Evolutionary conservation across 2,113 vertebrate species (phyloP), one percentile per base, ranked within the genome.

Genomic region (Eretmochelys imbricata): DNA sequence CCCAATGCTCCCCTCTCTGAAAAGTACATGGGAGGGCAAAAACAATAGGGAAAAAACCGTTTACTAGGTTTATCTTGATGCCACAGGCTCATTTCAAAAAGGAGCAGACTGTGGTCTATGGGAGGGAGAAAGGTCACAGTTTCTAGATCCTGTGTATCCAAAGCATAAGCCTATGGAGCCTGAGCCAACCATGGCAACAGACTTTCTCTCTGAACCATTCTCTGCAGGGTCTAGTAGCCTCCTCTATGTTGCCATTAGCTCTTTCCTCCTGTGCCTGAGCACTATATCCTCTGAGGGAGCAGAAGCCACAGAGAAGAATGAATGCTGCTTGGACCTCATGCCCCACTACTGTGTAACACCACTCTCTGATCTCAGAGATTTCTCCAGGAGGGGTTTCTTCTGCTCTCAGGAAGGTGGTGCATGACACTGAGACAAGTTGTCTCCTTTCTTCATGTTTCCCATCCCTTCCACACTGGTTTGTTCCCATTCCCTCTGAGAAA

Each of bases 271-370:
- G 7, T 31, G 49, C 72, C 16, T 8, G 42, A 13, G 2, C 1
- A 9, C 49, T 4, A 46, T 8, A 20, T 8, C 48, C 62, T 49
- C 1, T 31, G 12, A n/a, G 38, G 50, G 65, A 42, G 54, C 48
- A 62, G 53, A 38, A 53, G 1, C 78, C n/a, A 42, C 46, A 48
- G 16, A 7, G 13, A 50, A 16, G 11, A n/a, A 12, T 0, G 35
- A 31, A 10, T 78, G 62, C 1, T 24, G 55, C 42, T 4, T 8
- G 0, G 4, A 53, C 75, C 9, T 51, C 50, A 48, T 48, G 22
- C 42, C 12, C 24, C 13, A 46, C 11, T 4, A n/a, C n/a, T 13
- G 48, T 6, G 46, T n/a, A 1, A 1, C 0, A 4, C 20, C 4
- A 1, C 54, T 10, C 65, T 49, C n/a, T 38, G 91, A 29, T 82